Evolutionary conservation across 2,113 vertebrate species (phyloP).

Genomic region (Oncorhynchus mykiss): DNA sequence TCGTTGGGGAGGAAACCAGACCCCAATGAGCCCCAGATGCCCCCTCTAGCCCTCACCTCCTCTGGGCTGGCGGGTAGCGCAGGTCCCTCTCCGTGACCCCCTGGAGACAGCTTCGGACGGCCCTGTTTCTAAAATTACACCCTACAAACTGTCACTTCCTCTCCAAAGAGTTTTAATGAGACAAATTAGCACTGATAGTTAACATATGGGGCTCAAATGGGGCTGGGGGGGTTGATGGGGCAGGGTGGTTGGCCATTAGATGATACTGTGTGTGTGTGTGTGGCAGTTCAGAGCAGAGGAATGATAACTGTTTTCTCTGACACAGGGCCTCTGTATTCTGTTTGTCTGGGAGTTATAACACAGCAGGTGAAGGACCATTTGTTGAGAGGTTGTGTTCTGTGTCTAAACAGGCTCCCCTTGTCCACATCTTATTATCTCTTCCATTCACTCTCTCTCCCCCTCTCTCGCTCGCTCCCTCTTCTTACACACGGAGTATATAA

Average conservation of each 20-base stretch:
- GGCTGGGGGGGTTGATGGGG: not conserved
- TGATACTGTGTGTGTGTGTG: slow-evolving; percentile 25
- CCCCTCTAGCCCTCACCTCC: not conserved
- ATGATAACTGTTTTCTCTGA: slow-evolving; percentile 45
- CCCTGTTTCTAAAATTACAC: slow-evolving; percentile 79
- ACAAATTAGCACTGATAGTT: slow-evolving; percentile 77
- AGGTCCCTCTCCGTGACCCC: slow-evolving; percentile 56
- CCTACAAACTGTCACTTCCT: slow-evolving; percentile 80
- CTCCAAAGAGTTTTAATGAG: slow-evolving; percentile 74
- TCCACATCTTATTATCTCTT: no score
- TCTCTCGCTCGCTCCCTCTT: no score
- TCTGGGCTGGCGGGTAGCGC: no score
- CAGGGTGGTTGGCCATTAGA: slow-evolving; percentile 6
- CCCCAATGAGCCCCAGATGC: slow-evolving; percentile 72
- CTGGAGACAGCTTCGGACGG: slow-evolving; percentile 58
- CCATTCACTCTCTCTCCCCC: no score
- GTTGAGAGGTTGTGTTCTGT: slow-evolving; percentile 33
- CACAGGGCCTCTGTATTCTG: slow-evolving; percentile 17
- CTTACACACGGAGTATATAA: no score
- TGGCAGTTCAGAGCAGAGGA: slow-evolving; percentile 36
- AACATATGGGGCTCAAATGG: slow-evolving; percentile 70
- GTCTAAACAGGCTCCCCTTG: no score
- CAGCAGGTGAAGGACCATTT: slow-evolving; percentile 65
- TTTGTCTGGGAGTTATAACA: slow-evolving; percentile 13
- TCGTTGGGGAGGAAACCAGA: slow-evolving; percentile 41